These are phyloP conservation scores for Acromyrmex heyeri DNA, from an alignment of 1,140 invertebrate species.

Conservation along the genomic window DNA sequence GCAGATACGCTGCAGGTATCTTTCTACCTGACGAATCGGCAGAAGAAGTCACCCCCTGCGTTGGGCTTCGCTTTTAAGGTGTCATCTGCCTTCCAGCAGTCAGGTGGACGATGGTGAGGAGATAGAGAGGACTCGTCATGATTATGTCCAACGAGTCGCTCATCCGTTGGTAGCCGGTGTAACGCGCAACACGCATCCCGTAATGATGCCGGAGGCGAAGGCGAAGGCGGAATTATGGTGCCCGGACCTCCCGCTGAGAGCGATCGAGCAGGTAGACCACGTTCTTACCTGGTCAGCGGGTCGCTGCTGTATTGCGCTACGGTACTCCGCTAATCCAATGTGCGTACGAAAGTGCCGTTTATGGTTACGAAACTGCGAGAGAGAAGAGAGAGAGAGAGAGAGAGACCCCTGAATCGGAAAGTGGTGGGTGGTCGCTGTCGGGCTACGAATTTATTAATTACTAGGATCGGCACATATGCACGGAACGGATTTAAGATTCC, in stretches of 20 bases:
- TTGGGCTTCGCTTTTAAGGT: constrained; percentile 40
- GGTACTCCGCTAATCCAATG: constrained; percentile 61
- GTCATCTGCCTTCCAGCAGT: constrained; percentile 58
- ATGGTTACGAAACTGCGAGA: constrained; percentile 42
- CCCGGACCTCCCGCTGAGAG: constrained; percentile 65
- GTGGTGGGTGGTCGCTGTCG: constrained; percentile 57
- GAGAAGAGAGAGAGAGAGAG: background rate
- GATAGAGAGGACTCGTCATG: constrained; percentile 65
- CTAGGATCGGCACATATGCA: constrained; percentile 30
- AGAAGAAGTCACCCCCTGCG: constrained; percentile 7
- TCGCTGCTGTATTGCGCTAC: constrained; percentile 53
- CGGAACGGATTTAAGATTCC: constrained; percentile 42
- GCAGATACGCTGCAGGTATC: constrained; percentile 32
- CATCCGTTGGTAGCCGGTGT: constrained; percentile 63
- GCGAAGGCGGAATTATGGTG: constrained; percentile 72
- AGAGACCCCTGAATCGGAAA: background rate
- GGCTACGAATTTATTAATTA: constrained; percentile 65
- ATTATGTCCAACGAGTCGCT: constrained; percentile 42
- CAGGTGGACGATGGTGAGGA: constrained; percentile 70
- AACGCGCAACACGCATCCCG: constrained; percentile 69
- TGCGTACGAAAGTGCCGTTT: constrained; percentile 51
- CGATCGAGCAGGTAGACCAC: constrained; percentile 71
- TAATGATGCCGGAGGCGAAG: constrained; percentile 68
- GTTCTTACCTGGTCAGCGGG: constrained; percentile 53
- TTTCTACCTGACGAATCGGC: constrained; percentile 42